Evolutionary conservation across 1,140 invertebrate genomes (phyloP).

Genomic region (Archivesica marissinica): DNA sequence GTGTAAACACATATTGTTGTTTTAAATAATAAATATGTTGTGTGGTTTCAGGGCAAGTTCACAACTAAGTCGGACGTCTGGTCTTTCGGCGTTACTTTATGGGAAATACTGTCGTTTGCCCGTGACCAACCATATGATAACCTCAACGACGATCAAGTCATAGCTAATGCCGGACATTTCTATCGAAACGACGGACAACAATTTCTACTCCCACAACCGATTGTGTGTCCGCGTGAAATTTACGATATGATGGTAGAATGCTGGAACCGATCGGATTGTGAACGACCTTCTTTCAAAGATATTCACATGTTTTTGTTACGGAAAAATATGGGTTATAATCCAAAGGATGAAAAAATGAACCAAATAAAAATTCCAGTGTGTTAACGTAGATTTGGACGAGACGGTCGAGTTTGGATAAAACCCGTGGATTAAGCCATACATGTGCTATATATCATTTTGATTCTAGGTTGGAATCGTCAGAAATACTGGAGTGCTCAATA

Average conservation of each 20-base stretch:
- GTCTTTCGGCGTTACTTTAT: slow-evolving; percentile 94
- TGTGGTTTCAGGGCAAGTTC: slow-evolving; percentile 88
- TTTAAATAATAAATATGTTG: too few species aligned
- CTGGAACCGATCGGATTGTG: slow-evolving; percentile 92
- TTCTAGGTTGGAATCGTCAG: background rate
- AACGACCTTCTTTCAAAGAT: slow-evolving; percentile 94
- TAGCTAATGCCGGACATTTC: slow-evolving; percentile 87
- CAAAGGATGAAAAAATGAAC: slow-evolving; percentile 81
- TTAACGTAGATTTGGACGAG: slow-evolving; percentile 65
- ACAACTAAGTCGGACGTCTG: slow-evolving; percentile 94
- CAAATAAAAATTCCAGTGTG: slow-evolving; percentile 80
- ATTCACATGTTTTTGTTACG: slow-evolving; percentile 95
- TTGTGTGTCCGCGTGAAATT: slow-evolving; percentile 82
- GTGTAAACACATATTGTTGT: too few species aligned
- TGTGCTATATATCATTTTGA: slow-evolving; percentile 21
- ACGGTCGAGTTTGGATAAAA: background rate
- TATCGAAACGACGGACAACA: slow-evolving; percentile 80
- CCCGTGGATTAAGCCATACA: background rate
- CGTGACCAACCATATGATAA: slow-evolving; percentile 92
- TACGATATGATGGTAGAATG: slow-evolving; percentile 97
- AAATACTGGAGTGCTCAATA: slow-evolving; percentile 7
- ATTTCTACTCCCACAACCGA: slow-evolving; percentile 78
- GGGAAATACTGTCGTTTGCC: slow-evolving; percentile 95
- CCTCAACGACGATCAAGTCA: slow-evolving; percentile 90
- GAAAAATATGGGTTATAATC: slow-evolving; percentile 90